These are phyloP conservation scores for Orientallactaga bullata DNA, from an alignment of 2,113 vertebrate species.

Conservation along the genomic window DNA sequence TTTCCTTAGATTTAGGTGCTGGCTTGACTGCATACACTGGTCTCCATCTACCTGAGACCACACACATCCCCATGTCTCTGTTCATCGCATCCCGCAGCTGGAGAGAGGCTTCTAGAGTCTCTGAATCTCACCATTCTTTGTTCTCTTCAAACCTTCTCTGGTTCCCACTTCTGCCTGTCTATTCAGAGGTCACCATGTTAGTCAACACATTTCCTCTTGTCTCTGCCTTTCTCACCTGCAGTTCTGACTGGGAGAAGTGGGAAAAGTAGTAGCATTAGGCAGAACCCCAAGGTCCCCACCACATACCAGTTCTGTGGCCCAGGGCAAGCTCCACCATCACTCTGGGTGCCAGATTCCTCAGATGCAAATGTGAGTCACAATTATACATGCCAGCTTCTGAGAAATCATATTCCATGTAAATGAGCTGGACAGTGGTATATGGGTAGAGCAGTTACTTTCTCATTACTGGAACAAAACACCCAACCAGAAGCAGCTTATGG, in stretches of 20 bases:
- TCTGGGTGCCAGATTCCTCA: neutral
- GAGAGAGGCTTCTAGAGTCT: neutral
- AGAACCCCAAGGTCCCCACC: neutral
- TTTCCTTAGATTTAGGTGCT: neutral
- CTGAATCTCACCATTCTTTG: neutral
- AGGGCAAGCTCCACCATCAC: neutral
- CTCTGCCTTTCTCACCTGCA: neutral
- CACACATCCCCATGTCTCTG: neutral
- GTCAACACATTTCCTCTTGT: too few relatives aligned
- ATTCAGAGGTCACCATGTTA: neutral
- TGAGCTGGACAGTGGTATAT: neutral
- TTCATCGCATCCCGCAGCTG: neutral
- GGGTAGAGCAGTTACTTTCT: neutral
- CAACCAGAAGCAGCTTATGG: too few relatives aligned
- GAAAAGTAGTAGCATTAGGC: neutral
- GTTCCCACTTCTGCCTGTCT: neutral
- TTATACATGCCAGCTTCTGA: neutral
- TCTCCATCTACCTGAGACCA: neutral
- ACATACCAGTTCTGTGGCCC: neutral
- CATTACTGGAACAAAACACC: too few relatives aligned
- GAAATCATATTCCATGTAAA: neutral
- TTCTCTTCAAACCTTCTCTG: neutral
- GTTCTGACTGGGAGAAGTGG: neutral
- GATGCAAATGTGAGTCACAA: neutral
- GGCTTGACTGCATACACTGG: neutral